These are phyloP conservation scores for Acanthosoma haemorrhoidale DNA, from an alignment of 2,888 invertebrate genomes.

Conservation along the genomic window DNA sequence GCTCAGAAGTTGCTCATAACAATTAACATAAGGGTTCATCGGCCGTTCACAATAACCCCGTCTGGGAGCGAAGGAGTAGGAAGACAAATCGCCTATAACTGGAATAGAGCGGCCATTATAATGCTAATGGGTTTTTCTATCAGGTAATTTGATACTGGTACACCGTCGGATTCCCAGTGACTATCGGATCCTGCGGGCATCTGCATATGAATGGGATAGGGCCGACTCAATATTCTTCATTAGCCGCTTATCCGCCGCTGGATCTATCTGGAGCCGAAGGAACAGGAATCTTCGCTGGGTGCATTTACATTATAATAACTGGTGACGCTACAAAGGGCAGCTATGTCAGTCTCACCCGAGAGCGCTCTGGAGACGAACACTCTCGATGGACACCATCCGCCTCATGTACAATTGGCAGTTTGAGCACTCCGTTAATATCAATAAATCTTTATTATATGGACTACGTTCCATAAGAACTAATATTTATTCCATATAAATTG, in stretches of 20 bases:
- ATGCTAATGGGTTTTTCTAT: constrained; percentile 22
- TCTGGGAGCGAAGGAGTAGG: background rate
- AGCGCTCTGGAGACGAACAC: no score
- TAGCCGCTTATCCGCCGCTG: constrained; percentile 16
- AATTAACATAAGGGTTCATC: constrained; percentile 4
- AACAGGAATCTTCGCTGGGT: background rate
- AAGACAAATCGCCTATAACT: constrained; percentile 20
- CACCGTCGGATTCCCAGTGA: background rate
- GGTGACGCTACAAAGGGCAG: background rate
- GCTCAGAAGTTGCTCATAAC: background rate
- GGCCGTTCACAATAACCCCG: background rate
- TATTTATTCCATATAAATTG: no score
- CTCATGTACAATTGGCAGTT: no score
- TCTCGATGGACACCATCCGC: no score
- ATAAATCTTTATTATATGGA: no score
- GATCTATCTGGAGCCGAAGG: background rate
- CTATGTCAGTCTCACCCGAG: no score
- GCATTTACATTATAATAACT: constrained; percentile 23
- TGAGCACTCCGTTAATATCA: no score
- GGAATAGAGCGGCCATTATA: background rate
- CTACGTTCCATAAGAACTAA: no score
- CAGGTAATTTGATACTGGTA: constrained; percentile 19
- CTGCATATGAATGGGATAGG: constrained; percentile 8
- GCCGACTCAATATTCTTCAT: constrained; percentile 22
- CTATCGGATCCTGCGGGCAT: background rate